A percentile compares a stretch with the other conserved stretches of the same genome.
phyloP scores from a whole-genome alignment of 1,140 invertebrate genomes.

The Orchesella cincta region DNA sequence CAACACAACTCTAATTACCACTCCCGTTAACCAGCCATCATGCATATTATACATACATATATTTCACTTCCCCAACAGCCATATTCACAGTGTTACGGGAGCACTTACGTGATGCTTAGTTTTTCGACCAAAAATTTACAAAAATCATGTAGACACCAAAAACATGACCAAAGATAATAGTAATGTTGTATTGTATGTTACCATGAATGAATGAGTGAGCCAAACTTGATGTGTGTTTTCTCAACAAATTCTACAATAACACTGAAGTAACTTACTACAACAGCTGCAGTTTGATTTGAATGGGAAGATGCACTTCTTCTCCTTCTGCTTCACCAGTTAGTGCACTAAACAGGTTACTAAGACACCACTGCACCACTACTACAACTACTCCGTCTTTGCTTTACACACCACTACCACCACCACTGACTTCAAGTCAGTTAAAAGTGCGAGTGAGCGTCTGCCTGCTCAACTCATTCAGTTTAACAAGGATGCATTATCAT shows the following conservation, averaged over 20 bases:
- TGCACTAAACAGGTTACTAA: not conserved
- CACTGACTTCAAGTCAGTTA: not conserved
- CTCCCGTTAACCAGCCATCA: not conserved
- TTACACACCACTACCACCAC: not conserved
- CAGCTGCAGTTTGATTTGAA: conserved; percentile 7
- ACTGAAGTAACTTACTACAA: not conserved
- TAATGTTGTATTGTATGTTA: too few relatives aligned
- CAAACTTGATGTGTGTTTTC: not conserved
- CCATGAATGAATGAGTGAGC: not conserved
- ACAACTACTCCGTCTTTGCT: not conserved
- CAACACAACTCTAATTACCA: not conserved
- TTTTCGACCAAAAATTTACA: not conserved
- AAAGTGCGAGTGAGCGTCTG: not conserved
- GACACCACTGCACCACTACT: not conserved
- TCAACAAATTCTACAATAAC: not conserved
- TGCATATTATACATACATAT: not conserved
- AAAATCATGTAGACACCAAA: too few relatives aligned
- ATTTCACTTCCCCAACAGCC: not conserved
- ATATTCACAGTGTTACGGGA: too few relatives aligned
- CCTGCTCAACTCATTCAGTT: not conserved
- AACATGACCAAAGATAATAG: too few relatives aligned
- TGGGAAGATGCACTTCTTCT: not conserved
- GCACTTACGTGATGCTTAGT: not conserved
- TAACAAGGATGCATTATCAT: not conserved
- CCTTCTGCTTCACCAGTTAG: not conserved